phyloP scores from a whole-genome alignment of 2,797 vertebrate species.

The Rhinoraja longicauda region DNA sequence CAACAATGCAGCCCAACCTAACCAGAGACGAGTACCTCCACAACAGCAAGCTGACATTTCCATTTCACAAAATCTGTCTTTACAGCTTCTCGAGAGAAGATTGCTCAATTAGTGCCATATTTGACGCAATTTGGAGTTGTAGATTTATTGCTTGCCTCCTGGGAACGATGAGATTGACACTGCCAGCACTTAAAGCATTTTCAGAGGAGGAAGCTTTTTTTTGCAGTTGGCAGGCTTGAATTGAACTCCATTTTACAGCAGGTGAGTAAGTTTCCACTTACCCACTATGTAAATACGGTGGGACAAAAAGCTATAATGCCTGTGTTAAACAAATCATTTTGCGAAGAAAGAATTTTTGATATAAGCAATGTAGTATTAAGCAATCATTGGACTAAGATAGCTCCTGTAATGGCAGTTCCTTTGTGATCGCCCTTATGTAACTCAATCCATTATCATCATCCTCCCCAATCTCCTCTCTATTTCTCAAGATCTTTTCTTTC shows the following conservation, averaged over 20 bases:
- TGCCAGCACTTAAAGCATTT: not conserved
- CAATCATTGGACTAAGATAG: not conserved
- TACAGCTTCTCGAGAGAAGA: not conserved
- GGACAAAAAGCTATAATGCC: not conserved
- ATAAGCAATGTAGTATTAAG: slow-evolving; percentile 10
- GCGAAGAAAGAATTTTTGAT: not conserved
- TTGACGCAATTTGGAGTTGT: slow-evolving; percentile 31
- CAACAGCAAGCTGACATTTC: not conserved
- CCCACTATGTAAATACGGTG: not conserved
- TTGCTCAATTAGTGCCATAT: slow-evolving; percentile 37
- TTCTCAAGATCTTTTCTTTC: not conserved
- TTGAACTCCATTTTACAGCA: slow-evolving; percentile 4
- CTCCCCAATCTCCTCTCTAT: not conserved
- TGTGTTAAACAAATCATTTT: slow-evolving; percentile 1
- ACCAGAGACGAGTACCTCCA: not conserved
- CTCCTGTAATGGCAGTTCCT: not conserved
- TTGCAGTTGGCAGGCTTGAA: slow-evolving; percentile 25
- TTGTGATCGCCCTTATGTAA: not conserved
- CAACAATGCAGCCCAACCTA: slow-evolving; percentile 21
- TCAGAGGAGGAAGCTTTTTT: slow-evolving; percentile 21
- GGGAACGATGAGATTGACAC: slow-evolving; percentile 34
- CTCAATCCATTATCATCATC: not conserved
- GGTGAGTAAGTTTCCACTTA: slow-evolving; percentile 21
- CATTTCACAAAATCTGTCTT: not conserved
- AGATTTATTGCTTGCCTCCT: slow-evolving; percentile 10